Base-by-base conservation (phyloP, 2,797 vertebrate species). In the Falco columbarius region DNA sequence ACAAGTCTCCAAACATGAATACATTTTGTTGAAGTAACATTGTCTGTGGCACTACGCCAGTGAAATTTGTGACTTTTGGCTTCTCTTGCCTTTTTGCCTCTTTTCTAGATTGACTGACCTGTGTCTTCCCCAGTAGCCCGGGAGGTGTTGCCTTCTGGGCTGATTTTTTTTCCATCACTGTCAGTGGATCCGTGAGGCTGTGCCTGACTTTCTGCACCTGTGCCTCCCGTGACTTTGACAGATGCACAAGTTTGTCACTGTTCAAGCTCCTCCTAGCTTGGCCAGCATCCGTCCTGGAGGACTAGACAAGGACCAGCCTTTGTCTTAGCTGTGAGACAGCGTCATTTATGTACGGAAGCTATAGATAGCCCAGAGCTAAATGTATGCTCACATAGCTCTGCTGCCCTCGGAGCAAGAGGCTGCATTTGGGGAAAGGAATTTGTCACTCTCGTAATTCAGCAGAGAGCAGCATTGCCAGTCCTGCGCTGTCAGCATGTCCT, bases 291-390 rank as follows among this genome's bases (percentile, higher is more conserved):
- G 0, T 42, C 44, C 40, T 63, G 51, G 51, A 68, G 34, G 42
- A 77, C 49, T 54, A 21, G 79, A 79, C 82, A 55, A 91, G 87
- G 68, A 62, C 46, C 49, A 54, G 42, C 34, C 76, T 86, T 94
- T 90, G 52, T 91, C 47, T 83, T 73, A 72, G 54, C 80, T 79
- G 82, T 42, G 71, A 87, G 30, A 81, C 82, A 90, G 4, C 44
- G 66, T 79, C 63, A 49, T 83, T 66, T 95, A 61, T 87, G 61
- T 87, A 32, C 52, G 73, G 80, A 34, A 93, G 56, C 92, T 90
- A 68, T 67, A 89, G 73, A 49, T 91, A 90, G 91, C 80, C 36
- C 18, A 44, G 40, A 40, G 93, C 49, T 93, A 67, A 47, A 52
- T 75, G 49, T 65, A 8, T 24, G 29, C 81, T 86, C 54, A 6